Conservation (phyloP, 2,113 vertebrate genomes). For the Ramphastos sulfuratus region DNA sequence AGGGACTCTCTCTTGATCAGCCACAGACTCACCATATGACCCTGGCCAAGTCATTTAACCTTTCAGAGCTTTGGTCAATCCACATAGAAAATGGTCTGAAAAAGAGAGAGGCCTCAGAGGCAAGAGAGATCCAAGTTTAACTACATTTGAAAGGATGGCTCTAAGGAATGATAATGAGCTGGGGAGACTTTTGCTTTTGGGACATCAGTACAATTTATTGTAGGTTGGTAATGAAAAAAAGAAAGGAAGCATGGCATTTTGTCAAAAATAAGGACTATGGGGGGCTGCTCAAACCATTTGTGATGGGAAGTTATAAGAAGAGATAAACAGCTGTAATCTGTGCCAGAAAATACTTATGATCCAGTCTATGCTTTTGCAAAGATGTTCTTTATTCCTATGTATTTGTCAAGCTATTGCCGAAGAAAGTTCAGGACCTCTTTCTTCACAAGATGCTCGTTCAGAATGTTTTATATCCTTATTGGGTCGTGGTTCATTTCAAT, state of each 20-base stretch:
- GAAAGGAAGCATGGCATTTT: constrained; percentile 44
- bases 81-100: constrained; percentile 12
- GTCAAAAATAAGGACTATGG: constrained; percentile 12
- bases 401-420: constrained; percentile 22
- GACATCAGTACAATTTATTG: constrained; percentile 51
- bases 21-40: background rate
- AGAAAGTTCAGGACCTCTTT: constrained; percentile 49
- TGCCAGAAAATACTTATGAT: constrained; percentile 29
- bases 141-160: constrained; percentile 13
- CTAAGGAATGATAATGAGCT: constrained; percentile 52
- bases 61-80: background rate
- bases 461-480: constrained; percentile 41
- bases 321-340: constrained; percentile 46
- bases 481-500: constrained; percentile 31
- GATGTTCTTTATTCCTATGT: background rate
- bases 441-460: constrained; percentile 3
- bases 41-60: constrained; percentile 23
- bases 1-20: background rate
- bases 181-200: constrained; percentile 32
- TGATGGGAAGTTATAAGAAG: background rate
- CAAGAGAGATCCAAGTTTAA: constrained; percentile 32
- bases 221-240: constrained; percentile 54
- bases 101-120: background rate
- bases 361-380: background rate
- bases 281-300: background rate